Percentiles rank a stretch among this genome's conserved stretches.
Evolutionary conservation across 2,113 vertebrate genomes (phyloP).

Genomic region (Neogale vison): DNA sequence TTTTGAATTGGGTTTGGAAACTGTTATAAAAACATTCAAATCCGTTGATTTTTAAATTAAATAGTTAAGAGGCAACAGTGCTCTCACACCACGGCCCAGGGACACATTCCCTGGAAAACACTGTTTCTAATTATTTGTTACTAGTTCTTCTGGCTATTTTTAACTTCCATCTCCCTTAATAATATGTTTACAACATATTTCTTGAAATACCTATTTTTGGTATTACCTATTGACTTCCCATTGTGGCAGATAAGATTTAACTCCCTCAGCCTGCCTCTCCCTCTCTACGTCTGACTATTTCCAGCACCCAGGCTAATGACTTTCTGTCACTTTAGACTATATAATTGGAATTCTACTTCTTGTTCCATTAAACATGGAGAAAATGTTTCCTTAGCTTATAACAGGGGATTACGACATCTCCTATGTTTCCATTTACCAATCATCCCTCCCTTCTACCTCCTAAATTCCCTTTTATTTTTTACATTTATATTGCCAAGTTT

Average conservation of each 20-base stretch:
- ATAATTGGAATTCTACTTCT: background rate
- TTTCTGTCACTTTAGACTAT: background rate
- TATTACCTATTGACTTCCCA: background rate
- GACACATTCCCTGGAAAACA: background rate
- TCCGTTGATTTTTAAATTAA: background rate
- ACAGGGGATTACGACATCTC: rapidly evolving
- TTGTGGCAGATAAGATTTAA: background rate
- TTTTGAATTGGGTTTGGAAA: background rate
- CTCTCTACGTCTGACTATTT: rapidly evolving
- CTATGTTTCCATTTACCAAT: rapidly evolving
- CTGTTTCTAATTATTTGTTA: background rate
- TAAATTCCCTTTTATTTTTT: background rate
- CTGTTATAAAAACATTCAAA: background rate
- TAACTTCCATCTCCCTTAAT: background rate
- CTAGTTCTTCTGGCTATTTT: background rate
- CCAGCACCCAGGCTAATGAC: rapidly evolving
- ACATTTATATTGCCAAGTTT: background rate
- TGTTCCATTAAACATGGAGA: background rate
- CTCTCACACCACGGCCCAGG: too few relatives aligned
- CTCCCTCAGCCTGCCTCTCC: rapidly evolving
- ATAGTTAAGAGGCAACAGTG: background rate
- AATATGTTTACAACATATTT: background rate
- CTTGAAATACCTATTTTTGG: background rate
- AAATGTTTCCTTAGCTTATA: rapidly evolving
- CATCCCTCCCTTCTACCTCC: background rate